Base-by-base conservation (phyloP, 2,888 invertebrate species). In the Sinodicranocentrus sp. region DNA sequence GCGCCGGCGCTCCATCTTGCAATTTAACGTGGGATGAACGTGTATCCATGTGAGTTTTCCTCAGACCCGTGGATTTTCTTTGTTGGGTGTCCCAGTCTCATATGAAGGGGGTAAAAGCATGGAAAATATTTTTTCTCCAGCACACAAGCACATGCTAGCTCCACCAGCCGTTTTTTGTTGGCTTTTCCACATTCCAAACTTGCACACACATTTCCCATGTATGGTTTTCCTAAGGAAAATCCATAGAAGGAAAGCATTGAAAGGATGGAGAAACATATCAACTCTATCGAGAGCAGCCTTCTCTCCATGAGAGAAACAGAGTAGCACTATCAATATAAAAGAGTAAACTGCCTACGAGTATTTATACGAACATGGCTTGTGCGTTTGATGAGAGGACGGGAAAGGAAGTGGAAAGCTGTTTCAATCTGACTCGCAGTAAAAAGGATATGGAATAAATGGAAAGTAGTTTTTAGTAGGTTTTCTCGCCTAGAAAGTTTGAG, bases 381-480 rank as follows among this genome's bases (percentile, higher is more conserved):
- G 48, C 71, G 63, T 71, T 71, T 78, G 44, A 61, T 33, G 33
- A 70, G 61, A 63, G 43, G 57, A 78, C 28, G 19, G 63, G 59
- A 68, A 17, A 68, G 77, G 70, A 78, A 78, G 63, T 71, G 71
- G 71, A 71, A 61, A 63, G 71, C 78, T 78, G 68, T 78, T 70
- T 78, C 48, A 71, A 39, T 78, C 70, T 48, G 63, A 61, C 48
- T 63, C 39, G 52, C 33, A 70, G 48, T 33, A 48, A 78, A 72
- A 52, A 48, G 68, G 70, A 78, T 78, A 61, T 70, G 71, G 52
- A 68, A 71, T 71, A 78, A 78, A 63, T 70, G 78, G 78, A 78
- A 78, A 78, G 59, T 48, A 68, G 77, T 78, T 68, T 67, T 78
- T 70, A 78, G 28, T 54, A 44, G 44, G 43, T 43, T 67, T 21